Percentiles rank a stretch among this genome's conserved stretches.
Evolutionary conservation across 1,140 invertebrate genomes (phyloP).

Genomic region (Rhyacophila brunnea): DNA sequence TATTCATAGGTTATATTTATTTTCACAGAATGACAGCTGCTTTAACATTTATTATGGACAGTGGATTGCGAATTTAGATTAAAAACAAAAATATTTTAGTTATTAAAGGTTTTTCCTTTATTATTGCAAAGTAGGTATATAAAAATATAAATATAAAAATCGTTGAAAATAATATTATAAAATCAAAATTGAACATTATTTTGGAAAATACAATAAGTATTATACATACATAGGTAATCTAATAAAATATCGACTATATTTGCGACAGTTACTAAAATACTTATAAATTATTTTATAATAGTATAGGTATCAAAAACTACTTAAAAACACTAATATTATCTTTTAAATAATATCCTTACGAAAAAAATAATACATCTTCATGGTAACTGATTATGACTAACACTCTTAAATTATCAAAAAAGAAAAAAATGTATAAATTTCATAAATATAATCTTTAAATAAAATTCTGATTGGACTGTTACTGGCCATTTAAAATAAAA

Average conservation of each 20-base stretch:
- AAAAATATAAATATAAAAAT: too few species aligned
- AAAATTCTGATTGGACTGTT: not conserved
- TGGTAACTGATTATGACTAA: slow-evolving; percentile 30
- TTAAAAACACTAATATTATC: not conserved
- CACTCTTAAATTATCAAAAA: slow-evolving; percentile 7
- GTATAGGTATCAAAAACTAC: too few species aligned
- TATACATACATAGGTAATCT: not conserved
- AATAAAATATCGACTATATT: too few species aligned
- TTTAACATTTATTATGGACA: too few species aligned
- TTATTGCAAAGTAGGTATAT: slow-evolving; percentile 27
- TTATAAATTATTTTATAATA: too few species aligned
- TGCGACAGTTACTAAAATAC: too few species aligned
- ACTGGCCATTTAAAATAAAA: slow-evolving; percentile 19
- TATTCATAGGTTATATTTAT: too few species aligned
- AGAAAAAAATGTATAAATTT: not conserved
- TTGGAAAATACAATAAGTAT: not conserved
- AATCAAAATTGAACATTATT: not conserved
- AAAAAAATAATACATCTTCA: slow-evolving; percentile 2
- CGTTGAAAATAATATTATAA: not conserved
- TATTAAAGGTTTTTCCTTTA: slow-evolving; percentile 29
- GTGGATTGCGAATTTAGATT: too few species aligned
- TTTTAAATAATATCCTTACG: not conserved
- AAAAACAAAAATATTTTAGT: slow-evolving; percentile 13
- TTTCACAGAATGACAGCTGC: too few species aligned
- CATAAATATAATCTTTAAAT: not conserved